These are phyloP conservation scores for Mellilla xanthometata DNA, from an alignment of 2,888 invertebrate genomes.

Conservation along the genomic window DNA sequence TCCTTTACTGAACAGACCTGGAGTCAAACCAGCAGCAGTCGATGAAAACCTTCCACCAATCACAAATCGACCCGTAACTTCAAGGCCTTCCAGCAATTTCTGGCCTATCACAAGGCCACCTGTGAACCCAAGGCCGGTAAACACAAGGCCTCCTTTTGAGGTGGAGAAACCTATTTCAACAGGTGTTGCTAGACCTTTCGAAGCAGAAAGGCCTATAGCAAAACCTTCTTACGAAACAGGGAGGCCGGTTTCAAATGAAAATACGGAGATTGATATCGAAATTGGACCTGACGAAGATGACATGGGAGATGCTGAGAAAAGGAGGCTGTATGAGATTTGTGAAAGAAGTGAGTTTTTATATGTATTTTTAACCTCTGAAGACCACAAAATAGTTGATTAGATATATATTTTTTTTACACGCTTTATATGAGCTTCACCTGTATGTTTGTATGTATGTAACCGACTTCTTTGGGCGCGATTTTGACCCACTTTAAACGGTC, in stretches of 20 bases:
- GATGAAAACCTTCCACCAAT: conserved; percentile 56
- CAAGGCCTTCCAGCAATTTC: conserved; percentile 27
- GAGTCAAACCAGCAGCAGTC: conserved; percentile 53
- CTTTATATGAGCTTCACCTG: too few species aligned
- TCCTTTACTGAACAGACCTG: conserved; percentile 47
- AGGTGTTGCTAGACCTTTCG: conserved; percentile 11
- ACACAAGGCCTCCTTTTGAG: conserved; percentile 14
- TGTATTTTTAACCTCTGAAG: background rate
- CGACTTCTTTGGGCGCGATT: too few species aligned
- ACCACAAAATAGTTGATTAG: too few species aligned
- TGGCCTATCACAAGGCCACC: conserved; percentile 6
- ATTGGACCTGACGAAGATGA: conserved; percentile 61
- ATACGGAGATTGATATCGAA: conserved; percentile 44
- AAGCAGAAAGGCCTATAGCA: conserved; percentile 1
- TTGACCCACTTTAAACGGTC: too few species aligned
- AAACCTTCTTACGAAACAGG: background rate
- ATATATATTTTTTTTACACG: too few species aligned
- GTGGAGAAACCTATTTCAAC: conserved; percentile 1
- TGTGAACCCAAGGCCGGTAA: conserved; percentile 9
- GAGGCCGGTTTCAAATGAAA: background rate
- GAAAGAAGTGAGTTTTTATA: conserved; percentile 59
- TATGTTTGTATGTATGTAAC: too few species aligned
- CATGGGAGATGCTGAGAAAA: conserved; percentile 56
- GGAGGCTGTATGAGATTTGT: conserved; percentile 51
- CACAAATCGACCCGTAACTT: conserved; percentile 53